These are phyloP conservation scores for Margaritifera margaritifera DNA, from an alignment of 2,888 invertebrate genomes.

Conservation along the genomic window DNA sequence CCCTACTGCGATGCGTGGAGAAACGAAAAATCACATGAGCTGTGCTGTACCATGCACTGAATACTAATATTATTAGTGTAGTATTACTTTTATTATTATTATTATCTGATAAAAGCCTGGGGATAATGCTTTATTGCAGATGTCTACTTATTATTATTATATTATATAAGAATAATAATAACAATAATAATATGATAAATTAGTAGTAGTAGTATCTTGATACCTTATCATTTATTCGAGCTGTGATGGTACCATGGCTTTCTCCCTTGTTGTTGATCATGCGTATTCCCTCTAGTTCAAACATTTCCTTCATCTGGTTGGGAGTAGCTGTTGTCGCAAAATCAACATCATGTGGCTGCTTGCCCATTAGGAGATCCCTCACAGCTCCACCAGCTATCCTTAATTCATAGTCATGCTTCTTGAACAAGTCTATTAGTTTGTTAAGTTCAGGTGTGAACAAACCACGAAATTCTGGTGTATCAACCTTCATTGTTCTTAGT, in stretches of 20 bases:
- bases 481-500: slow-evolving; percentile 63
- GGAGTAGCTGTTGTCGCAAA: slow-evolving; percentile 99
- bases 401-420: slow-evolving; percentile 82
- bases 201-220: not conserved
- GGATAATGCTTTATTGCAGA: too few relatives aligned
- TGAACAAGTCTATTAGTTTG: slow-evolving; percentile 83
- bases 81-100: too few relatives aligned
- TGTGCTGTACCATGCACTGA: too few relatives aligned
- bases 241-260: slow-evolving; percentile 87
- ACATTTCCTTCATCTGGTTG: slow-evolving; percentile 94
- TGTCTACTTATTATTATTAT: too few relatives aligned
- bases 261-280: slow-evolving; percentile 86
- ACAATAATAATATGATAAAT: slow-evolving; percentile 1
- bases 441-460: slow-evolving; percentile 86
- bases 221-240: slow-evolving; percentile 94
- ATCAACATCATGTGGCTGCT: slow-evolving; percentile 84
- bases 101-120: too few relatives aligned
- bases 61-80: too few relatives aligned
- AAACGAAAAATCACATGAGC: too few relatives aligned
- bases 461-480: slow-evolving; percentile 60
- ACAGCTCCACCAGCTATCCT: slow-evolving; percentile 98
- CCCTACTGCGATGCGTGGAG: too few relatives aligned
- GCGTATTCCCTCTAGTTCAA: slow-evolving; percentile 85
- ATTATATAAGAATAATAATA: slow-evolving; percentile 8
- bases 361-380: slow-evolving; percentile 76